phyloP scores from a whole-genome alignment of 2,113 vertebrate species.

The Gallinago media region DNA sequence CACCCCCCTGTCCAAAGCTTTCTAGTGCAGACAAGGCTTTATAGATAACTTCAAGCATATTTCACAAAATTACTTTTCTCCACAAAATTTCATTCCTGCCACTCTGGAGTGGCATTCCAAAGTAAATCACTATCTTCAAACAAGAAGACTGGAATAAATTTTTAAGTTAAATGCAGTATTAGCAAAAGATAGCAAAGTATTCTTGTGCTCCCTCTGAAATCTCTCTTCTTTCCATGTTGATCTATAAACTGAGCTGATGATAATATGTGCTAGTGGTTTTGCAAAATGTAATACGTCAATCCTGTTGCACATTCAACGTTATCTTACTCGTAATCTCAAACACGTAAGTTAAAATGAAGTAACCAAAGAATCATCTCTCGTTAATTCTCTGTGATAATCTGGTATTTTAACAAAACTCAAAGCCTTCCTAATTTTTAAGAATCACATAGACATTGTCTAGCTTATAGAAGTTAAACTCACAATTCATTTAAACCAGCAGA shows the following conservation, averaged over 20 bases:
- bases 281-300: neutral
- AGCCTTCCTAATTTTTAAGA: neutral
- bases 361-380: neutral
- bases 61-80: neutral
- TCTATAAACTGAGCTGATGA: neutral
- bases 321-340: neutral
- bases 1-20: accelerated
- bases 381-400: neutral
- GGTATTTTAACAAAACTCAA: neutral
- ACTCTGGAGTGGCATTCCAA: neutral
- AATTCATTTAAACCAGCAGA: neutral
- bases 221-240: neutral
- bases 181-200: neutral
- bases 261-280: neutral
- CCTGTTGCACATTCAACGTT: neutral
- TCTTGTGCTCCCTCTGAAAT: neutral
- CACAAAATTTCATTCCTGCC: neutral
- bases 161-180: neutral
- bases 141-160: neutral
- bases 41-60: neutral
- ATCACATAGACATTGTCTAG: neutral
- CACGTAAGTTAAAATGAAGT: neutral
- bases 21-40: neutral
- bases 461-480: neutral
- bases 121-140: neutral